Percentiles rank a stretch among this genome's conserved stretches.
phyloP scores from a whole-genome alignment of 2,797 vertebrate species.

The Atherinosoma microstoma region DNA sequence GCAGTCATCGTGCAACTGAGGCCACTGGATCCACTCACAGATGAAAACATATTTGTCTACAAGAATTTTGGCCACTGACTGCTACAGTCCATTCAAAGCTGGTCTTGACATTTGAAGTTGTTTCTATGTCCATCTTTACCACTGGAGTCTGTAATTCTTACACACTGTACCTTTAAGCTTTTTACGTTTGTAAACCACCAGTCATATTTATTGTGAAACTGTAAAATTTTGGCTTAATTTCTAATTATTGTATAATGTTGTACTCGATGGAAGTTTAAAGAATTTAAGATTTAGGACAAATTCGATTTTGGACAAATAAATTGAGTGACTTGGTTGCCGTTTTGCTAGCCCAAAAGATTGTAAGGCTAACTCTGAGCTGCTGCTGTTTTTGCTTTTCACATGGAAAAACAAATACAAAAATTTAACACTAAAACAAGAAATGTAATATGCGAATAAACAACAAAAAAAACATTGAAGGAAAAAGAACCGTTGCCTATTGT shows the following conservation, averaged over 20 bases:
- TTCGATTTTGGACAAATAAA: too few species aligned
- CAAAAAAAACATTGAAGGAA: constrained; percentile 1
- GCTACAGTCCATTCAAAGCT: background rate
- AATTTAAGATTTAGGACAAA: constrained; percentile 11
- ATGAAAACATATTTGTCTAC: background rate
- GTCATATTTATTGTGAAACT: constrained; percentile 9
- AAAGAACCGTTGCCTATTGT: background rate
- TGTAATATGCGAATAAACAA: background rate
- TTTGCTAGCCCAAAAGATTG: background rate
- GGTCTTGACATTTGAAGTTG: too few species aligned
- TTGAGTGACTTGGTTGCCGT: too few species aligned
- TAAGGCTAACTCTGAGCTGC: background rate
- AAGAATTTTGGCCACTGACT: background rate
- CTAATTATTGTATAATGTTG: background rate
- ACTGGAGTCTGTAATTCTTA: background rate
- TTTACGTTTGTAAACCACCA: background rate
- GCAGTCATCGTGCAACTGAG: background rate
- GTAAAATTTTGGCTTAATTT: constrained; percentile 9
- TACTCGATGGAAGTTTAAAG: constrained; percentile 2
- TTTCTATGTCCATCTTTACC: background rate
- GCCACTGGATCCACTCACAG: background rate
- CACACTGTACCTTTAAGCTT: constrained; percentile 3
- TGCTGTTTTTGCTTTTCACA: constrained; percentile 1
- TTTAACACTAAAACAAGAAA: background rate
- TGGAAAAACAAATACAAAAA: background rate